These are phyloP conservation scores for Picathartes gymnocephalus DNA, from an alignment of 2,113 vertebrate genomes.

Conservation along the genomic window DNA sequence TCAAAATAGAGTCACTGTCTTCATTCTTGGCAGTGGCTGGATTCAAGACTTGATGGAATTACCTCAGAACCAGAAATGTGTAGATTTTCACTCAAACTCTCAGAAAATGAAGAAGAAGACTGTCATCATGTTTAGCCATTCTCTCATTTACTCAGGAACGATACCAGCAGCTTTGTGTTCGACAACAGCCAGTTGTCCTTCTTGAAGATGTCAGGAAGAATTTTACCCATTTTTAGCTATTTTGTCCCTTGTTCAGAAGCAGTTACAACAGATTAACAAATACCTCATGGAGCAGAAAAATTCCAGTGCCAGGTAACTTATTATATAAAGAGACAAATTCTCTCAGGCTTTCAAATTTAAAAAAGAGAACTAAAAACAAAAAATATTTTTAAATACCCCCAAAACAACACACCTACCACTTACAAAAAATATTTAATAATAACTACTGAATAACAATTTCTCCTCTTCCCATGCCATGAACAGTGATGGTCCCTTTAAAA, in stretches of 20 bases:
- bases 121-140: background rate
- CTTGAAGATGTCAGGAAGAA: background rate
- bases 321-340: background rate
- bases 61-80: background rate
- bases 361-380: background rate
- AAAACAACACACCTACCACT: too few species aligned
- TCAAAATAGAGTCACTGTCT: background rate
- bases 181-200: background rate
- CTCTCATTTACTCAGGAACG: background rate
- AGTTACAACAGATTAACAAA: background rate
- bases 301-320: background rate
- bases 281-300: background rate
- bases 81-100: background rate
- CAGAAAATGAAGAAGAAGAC: background rate
- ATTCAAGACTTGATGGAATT: background rate
- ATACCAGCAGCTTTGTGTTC: background rate
- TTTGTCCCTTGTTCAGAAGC: background rate
- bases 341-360: background rate
- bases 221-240: background rate
- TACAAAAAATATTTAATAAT: background rate
- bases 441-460: background rate
- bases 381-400: too few species aligned
- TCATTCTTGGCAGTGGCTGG: background rate
- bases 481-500: background rate
- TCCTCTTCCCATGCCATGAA: rapidly evolving